These are phyloP conservation scores for Euzophera pinguis DNA, from an alignment of 2,888 invertebrate species.

Conservation along the genomic window DNA sequence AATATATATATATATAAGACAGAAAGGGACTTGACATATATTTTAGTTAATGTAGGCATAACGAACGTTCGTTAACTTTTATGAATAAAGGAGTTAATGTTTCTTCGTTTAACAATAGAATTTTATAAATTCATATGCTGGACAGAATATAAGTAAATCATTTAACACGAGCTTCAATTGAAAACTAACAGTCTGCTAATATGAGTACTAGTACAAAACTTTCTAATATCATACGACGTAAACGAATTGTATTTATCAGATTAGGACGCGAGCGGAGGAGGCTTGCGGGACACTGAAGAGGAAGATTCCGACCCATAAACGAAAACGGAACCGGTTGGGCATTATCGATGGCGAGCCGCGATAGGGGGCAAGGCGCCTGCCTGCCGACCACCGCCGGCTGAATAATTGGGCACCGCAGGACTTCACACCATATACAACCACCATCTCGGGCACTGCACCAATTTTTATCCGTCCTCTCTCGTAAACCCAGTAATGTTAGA, in stretches of 20 bases:
- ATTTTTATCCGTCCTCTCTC: slow-evolving; percentile 21
- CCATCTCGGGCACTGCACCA: slow-evolving; percentile 26
- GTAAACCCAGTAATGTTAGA: slow-evolving; percentile 1
- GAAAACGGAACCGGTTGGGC: slow-evolving; percentile 67
- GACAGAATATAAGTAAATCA: too few species aligned
- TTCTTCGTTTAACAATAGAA: too few species aligned
- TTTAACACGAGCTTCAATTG: too few species aligned
- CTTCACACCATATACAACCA: slow-evolving; percentile 67
- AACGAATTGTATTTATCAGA: slow-evolving; percentile 11
- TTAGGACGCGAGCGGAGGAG: slow-evolving; percentile 6
- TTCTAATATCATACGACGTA: neutral
- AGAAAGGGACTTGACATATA: too few species aligned
- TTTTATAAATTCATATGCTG: neutral
- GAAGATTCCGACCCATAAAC: slow-evolving; percentile 51
- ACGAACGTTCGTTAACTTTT: too few species aligned
- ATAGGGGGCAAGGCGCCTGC: slow-evolving; percentile 72
- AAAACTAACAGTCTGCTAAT: neutral
- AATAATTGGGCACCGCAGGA: slow-evolving; percentile 77
- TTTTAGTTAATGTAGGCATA: too few species aligned
- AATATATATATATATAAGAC: too few species aligned
- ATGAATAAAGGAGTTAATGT: too few species aligned
- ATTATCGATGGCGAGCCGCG: slow-evolving; percentile 75
- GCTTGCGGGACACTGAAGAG: neutral
- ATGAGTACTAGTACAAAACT: neutral
- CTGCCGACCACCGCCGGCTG: slow-evolving; percentile 68